Percentiles rank a stretch among this genome's conserved stretches.
Evolutionary conservation across 1,140 invertebrate species (phyloP).

Genomic region (Papilio glaucus): DNA sequence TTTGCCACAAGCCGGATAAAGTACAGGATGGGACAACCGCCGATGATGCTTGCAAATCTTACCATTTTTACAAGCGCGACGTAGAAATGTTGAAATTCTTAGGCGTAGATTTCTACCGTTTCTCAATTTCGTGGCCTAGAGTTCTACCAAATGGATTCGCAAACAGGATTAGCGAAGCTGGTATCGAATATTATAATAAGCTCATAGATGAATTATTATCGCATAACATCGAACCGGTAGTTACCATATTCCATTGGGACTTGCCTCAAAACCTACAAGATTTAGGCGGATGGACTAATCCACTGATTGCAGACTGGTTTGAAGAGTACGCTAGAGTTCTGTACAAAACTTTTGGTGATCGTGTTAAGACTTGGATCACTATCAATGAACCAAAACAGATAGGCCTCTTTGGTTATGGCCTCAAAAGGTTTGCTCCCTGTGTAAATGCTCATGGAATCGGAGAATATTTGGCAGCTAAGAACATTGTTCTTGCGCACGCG

Average conservation of each 20-base stretch:
- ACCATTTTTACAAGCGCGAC: constrained; percentile 82
- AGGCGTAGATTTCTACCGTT: constrained; percentile 84
- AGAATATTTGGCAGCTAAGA: constrained; percentile 79
- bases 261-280: constrained; percentile 71
- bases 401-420: constrained; percentile 68
- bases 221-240: constrained; percentile 84
- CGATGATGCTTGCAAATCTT: constrained; percentile 87
- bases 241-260: constrained; percentile 75
- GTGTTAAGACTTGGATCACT: constrained; percentile 78
- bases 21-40: constrained; percentile 79
- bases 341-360: constrained; percentile 76
- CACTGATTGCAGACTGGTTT: constrained; percentile 76
- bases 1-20: constrained; percentile 53
- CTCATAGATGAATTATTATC: constrained; percentile 83
- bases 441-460: constrained; percentile 66
- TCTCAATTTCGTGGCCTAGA: constrained; percentile 86
- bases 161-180: constrained; percentile 81
- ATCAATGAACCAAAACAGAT: constrained; percentile 79
- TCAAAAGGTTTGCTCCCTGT: constrained; percentile 62
- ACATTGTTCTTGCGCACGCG: constrained; percentile 84
- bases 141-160: constrained; percentile 83
- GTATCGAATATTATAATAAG: constrained; percentile 85
- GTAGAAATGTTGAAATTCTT: constrained; percentile 79
- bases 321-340: constrained; percentile 74
- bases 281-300: constrained; percentile 72